Evolutionary conservation across 2,888 invertebrate genomes (phyloP), one percentile per base, ranked within the genome.

Genomic region (Tetragonula carbonaria): DNA sequence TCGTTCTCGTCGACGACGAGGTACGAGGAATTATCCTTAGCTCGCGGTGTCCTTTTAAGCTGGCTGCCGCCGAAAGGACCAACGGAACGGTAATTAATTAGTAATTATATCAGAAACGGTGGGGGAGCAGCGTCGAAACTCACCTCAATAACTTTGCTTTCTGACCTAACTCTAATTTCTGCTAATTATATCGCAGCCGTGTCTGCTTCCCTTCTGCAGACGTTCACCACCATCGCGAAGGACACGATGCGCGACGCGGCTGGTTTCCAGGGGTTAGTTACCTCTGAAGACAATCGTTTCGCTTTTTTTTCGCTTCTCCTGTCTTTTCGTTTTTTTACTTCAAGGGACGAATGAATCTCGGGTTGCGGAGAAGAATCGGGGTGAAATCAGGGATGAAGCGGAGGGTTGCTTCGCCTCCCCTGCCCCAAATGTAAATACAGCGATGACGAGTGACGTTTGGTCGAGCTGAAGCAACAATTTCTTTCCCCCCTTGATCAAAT

Each of bases 151-250:
- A 90, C 87, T 90, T 90, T 88, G 87, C 90, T 91, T 91, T 89
- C 88, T 87, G 88, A 90, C 85, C 89, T 88, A 84, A 84, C 90
- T 90, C 85, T 90, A 89, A 90, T 91, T 90, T 88, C 87, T 87
- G 78, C 77, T 88, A 87, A 87, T 87, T 87, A 87, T 88, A 85
- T 83, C 84, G 85, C 45, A 78, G 74, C 88, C 84, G 57, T n/a
- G 73, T 82, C 83, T 88, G 77, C 80, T 84, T 76, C 75, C 68
- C 65, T 50, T 67, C 66, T 67, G 38, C 50, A 68, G 38, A 62
- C 66, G 18, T 66, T 82, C 66, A 23, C 23, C 50, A 28, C 50
- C 5, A 33, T 6, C 70, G 28, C 28, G 74, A 71, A 53, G 55
- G 74, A 70, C n/a, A 78, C 68, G 66, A 59, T 16, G 55, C n/a